These are phyloP conservation scores for Palythoa grandis DNA, from an alignment of 92 coral and sea anemone genomes.

Conservation along the genomic window DNA sequence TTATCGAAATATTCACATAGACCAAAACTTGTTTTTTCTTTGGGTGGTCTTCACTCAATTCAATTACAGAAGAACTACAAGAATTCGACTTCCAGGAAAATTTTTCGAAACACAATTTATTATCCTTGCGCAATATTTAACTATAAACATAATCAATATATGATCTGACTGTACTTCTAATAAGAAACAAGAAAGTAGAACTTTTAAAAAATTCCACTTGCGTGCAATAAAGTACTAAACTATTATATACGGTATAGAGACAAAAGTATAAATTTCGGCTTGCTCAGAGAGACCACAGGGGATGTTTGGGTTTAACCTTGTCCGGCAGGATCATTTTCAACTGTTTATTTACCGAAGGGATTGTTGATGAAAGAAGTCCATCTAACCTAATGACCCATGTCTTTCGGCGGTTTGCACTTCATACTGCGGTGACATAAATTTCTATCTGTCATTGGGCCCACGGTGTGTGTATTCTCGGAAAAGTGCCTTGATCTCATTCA, in stretches of 20 bases:
- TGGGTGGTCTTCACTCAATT: constrained; percentile 32
- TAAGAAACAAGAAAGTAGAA: too few relatives aligned
- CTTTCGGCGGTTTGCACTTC: constrained; percentile 31
- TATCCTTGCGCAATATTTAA: not conserved
- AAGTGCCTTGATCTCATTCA: constrained; percentile 20
- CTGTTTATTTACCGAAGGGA: constrained; percentile 42
- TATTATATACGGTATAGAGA: not conserved
- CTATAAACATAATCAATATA: not conserved
- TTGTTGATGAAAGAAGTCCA: constrained; percentile 36
- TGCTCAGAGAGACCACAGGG: constrained; percentile 34
- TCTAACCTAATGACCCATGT: constrained; percentile 29
- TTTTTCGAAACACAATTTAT: not conserved
- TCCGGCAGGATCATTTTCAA: constrained; percentile 20
- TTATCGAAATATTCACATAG: not conserved
- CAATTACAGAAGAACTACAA: not conserved
- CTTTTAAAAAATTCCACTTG: not conserved
- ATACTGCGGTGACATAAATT: constrained; percentile 8
- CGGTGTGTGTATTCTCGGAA: not conserved
- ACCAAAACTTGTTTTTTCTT: not conserved
- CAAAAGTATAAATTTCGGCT: constrained; percentile 2
- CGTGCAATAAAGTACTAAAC: constrained; percentile 20
- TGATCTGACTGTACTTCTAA: not conserved
- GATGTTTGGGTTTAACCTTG: constrained; percentile 21
- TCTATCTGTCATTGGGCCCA: constrained; percentile 31
- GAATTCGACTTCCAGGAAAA: not conserved